Evolutionary conservation across 1,140 invertebrate genomes (phyloP).

Genomic region (Cheumatopsyche charites): DNA sequence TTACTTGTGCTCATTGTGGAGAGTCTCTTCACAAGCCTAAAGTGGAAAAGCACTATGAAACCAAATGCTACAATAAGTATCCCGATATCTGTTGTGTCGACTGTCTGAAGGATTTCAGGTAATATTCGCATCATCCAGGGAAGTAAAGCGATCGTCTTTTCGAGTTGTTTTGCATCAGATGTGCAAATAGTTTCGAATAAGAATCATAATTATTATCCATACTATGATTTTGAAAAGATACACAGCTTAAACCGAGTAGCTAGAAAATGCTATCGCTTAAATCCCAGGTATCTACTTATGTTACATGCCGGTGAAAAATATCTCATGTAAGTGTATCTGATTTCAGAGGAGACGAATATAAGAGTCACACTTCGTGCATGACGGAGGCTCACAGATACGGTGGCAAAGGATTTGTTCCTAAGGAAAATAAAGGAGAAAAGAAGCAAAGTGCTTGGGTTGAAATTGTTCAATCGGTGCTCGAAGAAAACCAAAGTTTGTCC

Average conservation of each 20-base stretch:
- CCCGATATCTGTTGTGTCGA: conserved; percentile 83
- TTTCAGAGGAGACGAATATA: conserved; percentile 82
- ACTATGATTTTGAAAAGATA: too few relatives aligned
- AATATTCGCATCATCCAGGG: too few relatives aligned
- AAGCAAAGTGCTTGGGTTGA: conserved; percentile 91
- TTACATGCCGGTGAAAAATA: too few relatives aligned
- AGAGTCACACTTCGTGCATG: conserved; percentile 87
- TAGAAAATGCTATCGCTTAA: too few relatives aligned
- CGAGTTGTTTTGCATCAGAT: too few relatives aligned
- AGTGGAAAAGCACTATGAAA: conserved; percentile 89
- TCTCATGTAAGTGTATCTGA: too few relatives aligned
- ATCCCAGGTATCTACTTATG: too few relatives aligned
- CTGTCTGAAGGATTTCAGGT: conserved; percentile 88
- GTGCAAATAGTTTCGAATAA: neutral
- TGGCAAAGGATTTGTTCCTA: conserved; percentile 76
- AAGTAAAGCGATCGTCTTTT: too few relatives aligned
- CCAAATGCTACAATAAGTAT: conserved; percentile 65
- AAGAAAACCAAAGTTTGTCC: conserved; percentile 64
- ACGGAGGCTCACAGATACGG: conserved; percentile 91
- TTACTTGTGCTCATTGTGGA: conserved; percentile 89
- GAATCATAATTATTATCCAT: neutral
- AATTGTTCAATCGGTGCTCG: conserved; percentile 76
- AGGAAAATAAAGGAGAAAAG: conserved; percentile 82
- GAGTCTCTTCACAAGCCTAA: conserved; percentile 88
- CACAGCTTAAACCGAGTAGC: too few relatives aligned